Base-by-base conservation (phyloP, 2,888 invertebrate genomes). In the Geophilus truncorum region DNA sequence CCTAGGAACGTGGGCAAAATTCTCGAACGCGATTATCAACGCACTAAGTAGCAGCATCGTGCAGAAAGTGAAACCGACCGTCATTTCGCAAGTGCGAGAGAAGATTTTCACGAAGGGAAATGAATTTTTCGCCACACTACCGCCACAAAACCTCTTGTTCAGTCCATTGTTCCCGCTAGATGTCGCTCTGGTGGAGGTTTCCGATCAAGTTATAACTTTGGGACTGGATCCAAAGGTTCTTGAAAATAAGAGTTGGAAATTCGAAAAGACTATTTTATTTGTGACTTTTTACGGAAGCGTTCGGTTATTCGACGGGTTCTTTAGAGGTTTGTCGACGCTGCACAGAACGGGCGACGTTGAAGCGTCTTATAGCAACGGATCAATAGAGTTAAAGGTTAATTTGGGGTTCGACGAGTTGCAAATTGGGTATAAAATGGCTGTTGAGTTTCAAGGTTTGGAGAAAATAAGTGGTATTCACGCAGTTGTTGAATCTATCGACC, bases 91-190 rank as follows among this genome's bases (percentile, higher is more conserved):
- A 79, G 93, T 93, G 0, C 94, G 94, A 85, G 90, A 90, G 0
- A 92, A 93, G 85, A 89, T 93, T 0, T 90, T 93, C 83, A 89
- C 88, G 0, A 92, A 92, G 86, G 91, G 95, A 0, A 93, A 95
- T 85, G 89, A 90, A 15, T 91, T 93, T 85, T 90, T 95, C 30
- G 90, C 91, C 21, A 90, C 92, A 84, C 85, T 93, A 15, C 91
- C 93, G 15, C 91, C 93, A 28, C 78, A 80, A 76, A 57, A 76
- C 84, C 91, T 90, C 81, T 92, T 95, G 84, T 94, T 94, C 0
- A 94, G 94, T 86, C 94, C 94, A 0, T 93, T 95, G 84, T 92
- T 94, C 15, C 95, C 95, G 0, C 89, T 95, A 81, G 95, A 96
- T 85, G 93, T 94, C 90, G 91, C 93, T 1, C 90, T 96, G 57